Evolutionary conservation across 2,888 invertebrate species (phyloP).

Genomic region (Coenonympha arcania): DNA sequence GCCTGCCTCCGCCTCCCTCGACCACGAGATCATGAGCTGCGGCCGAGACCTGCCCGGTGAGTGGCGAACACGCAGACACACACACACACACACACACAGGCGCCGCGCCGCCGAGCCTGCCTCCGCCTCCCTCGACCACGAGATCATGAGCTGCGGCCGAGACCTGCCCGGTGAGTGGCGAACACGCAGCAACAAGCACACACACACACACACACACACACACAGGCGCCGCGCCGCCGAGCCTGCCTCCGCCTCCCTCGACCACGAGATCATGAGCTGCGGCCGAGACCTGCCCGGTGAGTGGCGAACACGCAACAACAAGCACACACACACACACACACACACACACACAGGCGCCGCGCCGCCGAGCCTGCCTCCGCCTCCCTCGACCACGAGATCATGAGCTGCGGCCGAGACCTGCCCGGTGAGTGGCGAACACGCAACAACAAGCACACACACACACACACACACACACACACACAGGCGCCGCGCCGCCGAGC

Average conservation of each 20-base stretch:
- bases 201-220: not conserved
- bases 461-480: not conserved
- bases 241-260: constrained; percentile 64
- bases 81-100: not conserved
- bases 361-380: constrained; percentile 62
- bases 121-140: constrained; percentile 67
- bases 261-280: constrained; percentile 71
- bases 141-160: constrained; percentile 66
- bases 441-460: not conserved
- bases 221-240: constrained; percentile 41
- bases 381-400: constrained; percentile 69
- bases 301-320: constrained; percentile 7
- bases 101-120: constrained; percentile 58
- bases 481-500: constrained; percentile 51
- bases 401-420: constrained; percentile 61
- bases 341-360: not conserved
- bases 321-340: not conserved
- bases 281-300: constrained; percentile 57
- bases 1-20: constrained; percentile 64
- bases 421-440: constrained; percentile 45
- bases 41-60: constrained; percentile 57
- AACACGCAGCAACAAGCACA: not conserved
- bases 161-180: constrained; percentile 56
- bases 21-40: constrained; percentile 71
- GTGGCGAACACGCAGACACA: constrained; percentile 8